Evolutionary conservation across 2,113 vertebrate genomes (phyloP), one percentile per base, ranked within the genome.

Genomic region (Gavialis gangeticus): DNA sequence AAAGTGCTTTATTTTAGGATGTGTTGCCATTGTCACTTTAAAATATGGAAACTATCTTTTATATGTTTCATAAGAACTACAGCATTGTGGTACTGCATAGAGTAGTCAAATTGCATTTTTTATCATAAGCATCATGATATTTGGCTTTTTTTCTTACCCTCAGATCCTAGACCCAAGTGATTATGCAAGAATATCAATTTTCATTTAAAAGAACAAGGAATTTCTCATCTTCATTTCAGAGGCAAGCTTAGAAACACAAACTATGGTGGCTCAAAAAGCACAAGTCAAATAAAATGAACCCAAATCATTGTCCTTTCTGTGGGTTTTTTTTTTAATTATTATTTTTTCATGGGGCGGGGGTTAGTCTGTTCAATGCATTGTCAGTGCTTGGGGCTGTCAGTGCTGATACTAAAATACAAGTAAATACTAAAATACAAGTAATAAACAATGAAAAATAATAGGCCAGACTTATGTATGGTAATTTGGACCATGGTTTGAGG

Each of bases 81-180:
- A 10, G 1, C 14, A 15, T 75, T 54, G 56, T 28, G 27, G 4
- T 1, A 1, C 30, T 88, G 64, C 27, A 27, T 55, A 10, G 16
- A n/a, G 25, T n/a, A 77, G 17, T 69, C n/a, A 71, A 2, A 57
- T 28, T 17, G 77, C 30, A 71, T 67, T 24, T 58, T 91, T 69
- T 82, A 19, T 82, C 19, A 22, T 46, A 27, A 79, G 3, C 87
- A 13, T 77, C 69, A 24, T 9, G 13, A 18, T n/a, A 6, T 78
- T 82, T 54, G 10, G 10, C 24, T 62, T 57, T 91, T 16, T 84
- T 13, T 56, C 58, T 62, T 78, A 30, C 22, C 2, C 13, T 5
- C 21, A 4, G 3, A 25, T 58, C 21, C 21, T 73, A 77, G 59
- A 87, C 37, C 3, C 4, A 24, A 2, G 0, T 4, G 14, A 15